These are phyloP conservation scores for Gasterosteus aculeatus DNA, from an alignment of 2,113 vertebrate genomes.

Conservation along the genomic window DNA sequence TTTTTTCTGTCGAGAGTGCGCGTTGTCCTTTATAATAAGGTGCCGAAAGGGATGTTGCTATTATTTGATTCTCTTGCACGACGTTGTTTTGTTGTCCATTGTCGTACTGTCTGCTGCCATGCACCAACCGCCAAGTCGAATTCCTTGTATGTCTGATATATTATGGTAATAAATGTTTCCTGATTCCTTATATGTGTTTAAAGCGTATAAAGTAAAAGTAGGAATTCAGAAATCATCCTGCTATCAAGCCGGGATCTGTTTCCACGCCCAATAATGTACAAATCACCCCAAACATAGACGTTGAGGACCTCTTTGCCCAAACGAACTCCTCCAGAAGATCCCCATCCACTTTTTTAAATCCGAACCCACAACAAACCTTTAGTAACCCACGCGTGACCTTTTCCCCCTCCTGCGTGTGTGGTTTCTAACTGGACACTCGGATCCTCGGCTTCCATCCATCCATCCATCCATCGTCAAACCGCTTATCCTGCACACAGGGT, in stretches of 20 bases:
- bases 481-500: no score
- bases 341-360: not conserved
- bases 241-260: not conserved
- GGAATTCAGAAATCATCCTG: not conserved
- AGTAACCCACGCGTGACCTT: conserved; percentile 51
- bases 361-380: not conserved
- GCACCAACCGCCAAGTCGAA: no score
- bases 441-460: conserved; percentile 62
- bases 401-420: conserved; percentile 18
- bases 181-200: not conserved
- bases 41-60: not conserved
- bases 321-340: not conserved
- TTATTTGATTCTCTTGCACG: no score
- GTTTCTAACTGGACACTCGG: conserved; percentile 16
- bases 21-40: no score
- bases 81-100: no score
- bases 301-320: not conserved
- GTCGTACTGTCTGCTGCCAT: no score
- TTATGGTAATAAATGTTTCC: no score
- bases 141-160: no score
- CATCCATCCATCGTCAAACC: no score
- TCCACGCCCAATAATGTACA: not conserved
- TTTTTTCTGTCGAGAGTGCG: not conserved
- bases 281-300: not conserved
- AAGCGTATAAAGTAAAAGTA: not conserved